These are phyloP conservation scores for Lasioglossum oenotherae DNA, from an alignment of 2,888 invertebrate genomes.

Conservation along the genomic window DNA sequence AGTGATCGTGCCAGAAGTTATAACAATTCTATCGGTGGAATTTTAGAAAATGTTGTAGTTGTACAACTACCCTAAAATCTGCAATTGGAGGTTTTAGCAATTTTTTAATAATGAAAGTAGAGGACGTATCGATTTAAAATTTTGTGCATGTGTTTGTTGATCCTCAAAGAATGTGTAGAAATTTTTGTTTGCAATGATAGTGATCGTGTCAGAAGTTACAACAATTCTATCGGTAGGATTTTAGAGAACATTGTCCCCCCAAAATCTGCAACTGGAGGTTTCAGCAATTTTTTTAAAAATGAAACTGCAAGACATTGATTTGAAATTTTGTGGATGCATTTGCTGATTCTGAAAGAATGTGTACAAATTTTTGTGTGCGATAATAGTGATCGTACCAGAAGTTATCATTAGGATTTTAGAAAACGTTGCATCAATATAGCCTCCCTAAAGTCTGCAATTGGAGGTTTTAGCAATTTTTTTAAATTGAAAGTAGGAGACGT, in stretches of 20 bases:
- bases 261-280: no score
- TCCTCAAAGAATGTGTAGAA: not conserved
- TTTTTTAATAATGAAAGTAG: not conserved
- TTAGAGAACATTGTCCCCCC: not conserved
- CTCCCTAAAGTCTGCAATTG: not conserved
- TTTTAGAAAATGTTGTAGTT: no score
- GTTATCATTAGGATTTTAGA: not conserved
- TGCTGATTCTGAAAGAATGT: rapidly evolving
- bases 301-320: no score
- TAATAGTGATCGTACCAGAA: not conserved
- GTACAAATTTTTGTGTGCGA: not conserved
- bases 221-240: not conserved
- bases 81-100: not conserved
- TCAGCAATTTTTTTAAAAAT: no score
- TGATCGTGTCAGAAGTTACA: not conserved
- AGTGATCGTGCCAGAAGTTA: not conserved
- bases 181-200: not conserved
- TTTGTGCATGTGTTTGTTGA: not conserved
- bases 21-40: no score
- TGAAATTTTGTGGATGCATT: not conserved
- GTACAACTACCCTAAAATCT: no score
- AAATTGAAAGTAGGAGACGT: no score
- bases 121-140: not conserved
- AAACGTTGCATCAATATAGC: not conserved
- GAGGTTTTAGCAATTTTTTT: no score